A percentile compares a stretch with the other conserved stretches of the same genome.
Evolutionary conservation across 2,888 invertebrate genomes (phyloP).

Genomic region (Vesta saturnalis): DNA sequence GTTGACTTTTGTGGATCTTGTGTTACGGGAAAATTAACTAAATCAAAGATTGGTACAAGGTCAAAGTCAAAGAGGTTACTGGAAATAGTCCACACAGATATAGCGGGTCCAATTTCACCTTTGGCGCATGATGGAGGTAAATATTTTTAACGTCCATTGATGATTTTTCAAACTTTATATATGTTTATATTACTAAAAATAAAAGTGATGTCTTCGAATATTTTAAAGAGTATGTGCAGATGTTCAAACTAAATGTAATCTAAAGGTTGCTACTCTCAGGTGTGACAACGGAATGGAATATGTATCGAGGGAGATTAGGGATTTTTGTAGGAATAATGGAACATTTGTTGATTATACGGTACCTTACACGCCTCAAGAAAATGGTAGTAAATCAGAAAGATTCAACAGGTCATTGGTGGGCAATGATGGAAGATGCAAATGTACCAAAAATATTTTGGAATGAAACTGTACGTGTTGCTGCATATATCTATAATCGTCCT

Average conservation of each 20-base stretch:
- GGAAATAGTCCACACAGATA: background rate
- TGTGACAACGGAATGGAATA: conserved; percentile 30
- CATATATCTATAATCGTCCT: conserved; percentile 28
- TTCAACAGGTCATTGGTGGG: conserved; percentile 22
- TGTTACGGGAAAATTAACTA: background rate
- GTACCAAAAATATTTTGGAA: conserved; percentile 28
- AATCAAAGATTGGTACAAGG: background rate
- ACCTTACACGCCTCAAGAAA: conserved; percentile 29
- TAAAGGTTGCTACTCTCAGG: conserved; percentile 3
- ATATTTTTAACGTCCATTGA: background rate
- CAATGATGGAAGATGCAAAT: conserved; percentile 23
- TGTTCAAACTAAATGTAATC: background rate
- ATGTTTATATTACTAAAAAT: background rate
- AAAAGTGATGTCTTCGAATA: too few species aligned
- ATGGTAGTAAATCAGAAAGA: conserved; percentile 32
- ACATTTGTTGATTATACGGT: conserved; percentile 27
- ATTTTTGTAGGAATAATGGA: too few species aligned
- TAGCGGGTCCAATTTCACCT: background rate
- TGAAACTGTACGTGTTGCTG: conserved; percentile 22
- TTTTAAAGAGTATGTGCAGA: too few species aligned
- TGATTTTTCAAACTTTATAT: background rate
- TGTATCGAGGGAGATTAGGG: conserved; percentile 4
- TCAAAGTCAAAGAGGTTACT: background rate
- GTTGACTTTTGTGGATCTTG: background rate
- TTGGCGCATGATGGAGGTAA: background rate